phyloP scores from a whole-genome alignment of 2,797 vertebrate species.

The Chelonia mydas region DNA sequence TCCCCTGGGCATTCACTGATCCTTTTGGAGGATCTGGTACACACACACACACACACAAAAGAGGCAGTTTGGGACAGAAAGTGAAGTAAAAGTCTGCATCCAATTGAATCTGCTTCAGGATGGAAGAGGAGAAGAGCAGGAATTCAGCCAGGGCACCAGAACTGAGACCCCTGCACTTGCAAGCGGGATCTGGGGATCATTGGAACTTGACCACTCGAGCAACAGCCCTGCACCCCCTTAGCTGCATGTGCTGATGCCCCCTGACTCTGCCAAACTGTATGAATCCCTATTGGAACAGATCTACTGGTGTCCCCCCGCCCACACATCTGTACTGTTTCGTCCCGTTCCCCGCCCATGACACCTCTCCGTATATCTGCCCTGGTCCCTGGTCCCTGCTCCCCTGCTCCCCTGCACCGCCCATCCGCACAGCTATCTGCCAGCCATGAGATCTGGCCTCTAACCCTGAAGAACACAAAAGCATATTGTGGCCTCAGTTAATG shows the following conservation, averaged over 20 bases:
- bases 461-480: background rate
- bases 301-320: no score
- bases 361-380: background rate
- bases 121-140: background rate
- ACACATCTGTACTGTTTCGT: background rate
- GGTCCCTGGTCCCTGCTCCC: background rate
- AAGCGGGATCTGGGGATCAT: background rate
- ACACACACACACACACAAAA: background rate
- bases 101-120: background rate
- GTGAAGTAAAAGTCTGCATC: background rate
- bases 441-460: background rate
- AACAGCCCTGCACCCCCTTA: background rate
- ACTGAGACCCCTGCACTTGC: background rate
- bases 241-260: background rate
- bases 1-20: background rate
- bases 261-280: no score
- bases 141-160: background rate
- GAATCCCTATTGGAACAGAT: background rate
- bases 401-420: background rate
- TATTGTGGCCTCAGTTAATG: conserved; percentile 20
- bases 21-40: background rate
- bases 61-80: background rate
- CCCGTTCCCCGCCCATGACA: background rate
- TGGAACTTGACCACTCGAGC: background rate
- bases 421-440: background rate